Percentiles rank a stretch among this genome's conserved stretches.
Conservation (phyloP, 2,888 invertebrate genomes). For the Exephanes ischioxanthus region DNA sequence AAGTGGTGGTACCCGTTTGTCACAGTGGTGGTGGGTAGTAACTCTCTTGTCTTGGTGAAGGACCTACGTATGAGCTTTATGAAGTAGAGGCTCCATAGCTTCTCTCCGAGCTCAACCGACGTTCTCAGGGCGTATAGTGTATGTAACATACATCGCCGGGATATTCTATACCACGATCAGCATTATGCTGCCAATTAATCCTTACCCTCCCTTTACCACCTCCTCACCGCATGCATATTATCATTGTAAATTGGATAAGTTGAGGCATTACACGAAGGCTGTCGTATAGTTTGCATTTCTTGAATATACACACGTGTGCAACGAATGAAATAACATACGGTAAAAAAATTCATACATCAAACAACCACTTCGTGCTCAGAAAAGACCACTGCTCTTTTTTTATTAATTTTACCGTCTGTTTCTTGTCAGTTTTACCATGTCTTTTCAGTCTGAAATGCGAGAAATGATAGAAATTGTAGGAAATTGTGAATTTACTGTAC, state of each 20-base stretch:
- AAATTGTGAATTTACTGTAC: too few relatives aligned
- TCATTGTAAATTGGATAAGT: conserved; percentile 62
- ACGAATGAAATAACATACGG: background rate
- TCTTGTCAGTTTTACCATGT: too few relatives aligned
- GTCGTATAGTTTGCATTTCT: conserved; percentile 22
- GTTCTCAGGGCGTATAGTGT: conserved; percentile 15
- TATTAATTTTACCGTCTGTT: too few relatives aligned
- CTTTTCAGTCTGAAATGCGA: too few relatives aligned
- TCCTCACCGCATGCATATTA: conserved; percentile 50
- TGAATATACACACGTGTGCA: background rate
- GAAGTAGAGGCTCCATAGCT: conserved; percentile 49
- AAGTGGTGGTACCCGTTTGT: conserved; percentile 47
- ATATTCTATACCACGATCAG: conserved; percentile 62
- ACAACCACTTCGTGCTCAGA: too few relatives aligned
- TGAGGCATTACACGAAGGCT: conserved; percentile 41
- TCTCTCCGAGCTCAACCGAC: conserved; percentile 17
- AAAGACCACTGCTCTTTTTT: too few relatives aligned
- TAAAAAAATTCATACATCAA: background rate
- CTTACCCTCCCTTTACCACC: conserved; percentile 28
- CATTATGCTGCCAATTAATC: conserved; percentile 65
- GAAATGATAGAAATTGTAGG: background rate
- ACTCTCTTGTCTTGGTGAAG: conserved; percentile 57
- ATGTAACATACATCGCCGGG: conserved; percentile 22
- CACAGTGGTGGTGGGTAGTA: conserved; percentile 34
- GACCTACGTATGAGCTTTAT: conserved; percentile 60